Base-by-base conservation (phyloP, 2,797 vertebrate species). In the Sebastes oblongus region DNA sequence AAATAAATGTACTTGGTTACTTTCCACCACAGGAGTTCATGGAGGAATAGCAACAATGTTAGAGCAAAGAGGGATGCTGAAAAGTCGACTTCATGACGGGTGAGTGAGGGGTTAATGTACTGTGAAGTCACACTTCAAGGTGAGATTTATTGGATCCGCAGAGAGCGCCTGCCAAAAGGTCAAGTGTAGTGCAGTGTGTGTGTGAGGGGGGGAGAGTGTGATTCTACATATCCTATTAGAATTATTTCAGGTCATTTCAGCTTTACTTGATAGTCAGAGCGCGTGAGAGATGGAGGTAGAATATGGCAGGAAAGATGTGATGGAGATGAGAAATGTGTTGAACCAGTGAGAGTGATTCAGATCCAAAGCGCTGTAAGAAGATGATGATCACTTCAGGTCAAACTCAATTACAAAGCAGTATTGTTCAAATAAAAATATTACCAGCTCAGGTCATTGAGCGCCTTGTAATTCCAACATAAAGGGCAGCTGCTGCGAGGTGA, bases 161-260 rank as follows among this genome's bases (percentile, higher is more conserved):
- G 80, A 75, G 68, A 77, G 59, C 30, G 12, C 22, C 52, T 54
- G 39, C 16, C 62, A 90, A 52, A 89, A 92, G 89, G 92, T 88
- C 84, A 86, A 86, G 75, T 66, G 64, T 36, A 62, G 56, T 42
- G 5, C 32, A 16, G 52, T 56, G 22, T 76, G 32, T 36, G 29
- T 24, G 62, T 18, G 8, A 12, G 10, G 6, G 5, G 20, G 14
- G 6, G 18, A 50, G 70, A 60, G 25, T 58, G 69, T 78, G 81
- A 59, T 27, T 71, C 22, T 67, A 30, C 64, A 81, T 78, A 82
- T 78, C 60, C 70, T 58, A 77, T 86, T 29, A 12, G 50, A 81
- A 87, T 86, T 46, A 86, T 77, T 81, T 83, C 64, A 69, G 72
- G 30, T 84, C 20, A 65, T 80, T 85, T 77, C 61, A 66, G 70